Evolutionary conservation across 2,888 invertebrate genomes (phyloP), one percentile per base, ranked within the genome.

Genomic region (Lepidocyrtoides sp.): DNA sequence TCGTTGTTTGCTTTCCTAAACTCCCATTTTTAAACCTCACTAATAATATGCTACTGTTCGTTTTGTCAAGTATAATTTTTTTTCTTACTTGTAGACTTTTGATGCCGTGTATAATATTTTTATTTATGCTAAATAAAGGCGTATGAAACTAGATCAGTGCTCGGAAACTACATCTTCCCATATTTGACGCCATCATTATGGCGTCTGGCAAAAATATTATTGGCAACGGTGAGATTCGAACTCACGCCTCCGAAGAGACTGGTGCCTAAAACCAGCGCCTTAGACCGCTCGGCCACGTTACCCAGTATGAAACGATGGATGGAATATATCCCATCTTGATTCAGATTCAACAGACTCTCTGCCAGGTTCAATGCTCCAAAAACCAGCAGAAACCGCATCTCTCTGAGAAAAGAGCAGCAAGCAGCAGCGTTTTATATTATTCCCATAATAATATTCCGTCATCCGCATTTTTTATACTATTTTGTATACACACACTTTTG

Each of bases 161-260:
- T 36, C 36, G 8, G 23, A 26, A 60, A 60, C 2, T 26, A 12
- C 10, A 26, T 60, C 2, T 60, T 1, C 26, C 26, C 26, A 26
- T 7, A 60, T 26, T 60, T 60, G 8, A 2, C 17, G 26, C 26
- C 60, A 26, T 60, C 26, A 26, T 7, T 2, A 60, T 1, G 3
- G 0, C 2, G n/a, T 23, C 2, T 7, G 0, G 20, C 36, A 72
- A 91, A 93, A 92, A 87, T 32, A 69, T 66, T 84, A 60, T 85
- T 93, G 93, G 91, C 93, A 92, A 92, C 89, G 92, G 93, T 91
- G 93, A 91, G 93, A 93, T 93, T 93, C 93, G 93, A 93, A 93
- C 93, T 91, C 93, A 91, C 93, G 93, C 93, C 92, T 75, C 89
- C 79, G 82, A 85, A 87, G 90, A 89, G 92, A 93, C 90, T 91